phyloP scores from a whole-genome alignment of 2,113 vertebrate species.

The Amphiprion ocellaris region DNA sequence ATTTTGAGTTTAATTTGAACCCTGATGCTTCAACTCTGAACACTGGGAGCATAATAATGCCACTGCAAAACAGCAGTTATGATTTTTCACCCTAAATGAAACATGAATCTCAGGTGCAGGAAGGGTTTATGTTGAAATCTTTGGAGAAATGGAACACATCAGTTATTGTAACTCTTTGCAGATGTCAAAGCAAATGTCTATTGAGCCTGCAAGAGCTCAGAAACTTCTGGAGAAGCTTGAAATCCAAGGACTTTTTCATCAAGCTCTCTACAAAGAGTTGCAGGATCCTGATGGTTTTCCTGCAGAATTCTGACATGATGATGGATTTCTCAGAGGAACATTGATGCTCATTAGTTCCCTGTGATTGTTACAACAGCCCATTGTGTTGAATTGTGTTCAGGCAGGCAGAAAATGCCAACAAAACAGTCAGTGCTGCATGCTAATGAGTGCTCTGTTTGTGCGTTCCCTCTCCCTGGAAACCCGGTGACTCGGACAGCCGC shows the following conservation, averaged over 20 bases:
- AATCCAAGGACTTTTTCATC: background rate
- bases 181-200: background rate
- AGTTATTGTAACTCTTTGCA: background rate
- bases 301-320: background rate
- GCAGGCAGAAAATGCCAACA: slow-evolving; percentile 34
- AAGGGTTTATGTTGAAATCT: no score
- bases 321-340: background rate
- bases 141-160: background rate
- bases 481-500: slow-evolving; percentile 18
- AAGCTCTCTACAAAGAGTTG: background rate
- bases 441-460: slow-evolving; percentile 57
- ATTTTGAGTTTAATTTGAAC: no score
- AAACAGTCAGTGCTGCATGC: slow-evolving; percentile 5
- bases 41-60: no score
- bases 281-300: background rate
- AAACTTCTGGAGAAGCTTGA: no score
- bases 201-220: no score
- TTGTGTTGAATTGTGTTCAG: slow-evolving; percentile 1
- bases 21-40: no score
- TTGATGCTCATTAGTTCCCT: slow-evolving; percentile 22
- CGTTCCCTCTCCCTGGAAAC: slow-evolving; percentile 42
- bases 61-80: no score
- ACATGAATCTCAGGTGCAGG: no score
- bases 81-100: no score
- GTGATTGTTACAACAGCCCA: background rate